A percentile compares a stretch with the other conserved stretches of the same genome.
These are phyloP conservation scores for Holacanthus passer DNA, from an alignment of 2,113 vertebrate species.

Conservation along the genomic window DNA sequence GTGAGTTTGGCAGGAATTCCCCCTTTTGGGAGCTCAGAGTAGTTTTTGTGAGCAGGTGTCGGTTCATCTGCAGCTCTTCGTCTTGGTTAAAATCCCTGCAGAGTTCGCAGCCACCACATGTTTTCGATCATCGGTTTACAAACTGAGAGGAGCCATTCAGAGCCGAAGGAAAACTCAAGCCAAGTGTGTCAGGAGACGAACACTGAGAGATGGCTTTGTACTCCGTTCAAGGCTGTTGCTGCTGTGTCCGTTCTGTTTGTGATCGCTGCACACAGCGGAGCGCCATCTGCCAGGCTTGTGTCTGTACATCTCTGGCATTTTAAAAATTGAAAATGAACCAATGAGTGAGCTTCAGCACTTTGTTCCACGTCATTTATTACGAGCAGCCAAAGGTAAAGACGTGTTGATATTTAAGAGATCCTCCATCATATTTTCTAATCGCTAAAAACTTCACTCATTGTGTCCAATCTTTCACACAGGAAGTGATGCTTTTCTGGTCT, in stretches of 20 bases:
- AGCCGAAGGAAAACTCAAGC: slow-evolving; percentile 21
- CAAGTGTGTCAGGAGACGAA: slow-evolving; percentile 41
- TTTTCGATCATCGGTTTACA: slow-evolving; percentile 51
- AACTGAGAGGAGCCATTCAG: slow-evolving; percentile 63
- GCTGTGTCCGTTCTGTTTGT: neutral
- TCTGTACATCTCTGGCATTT: neutral
- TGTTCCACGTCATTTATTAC: neutral
- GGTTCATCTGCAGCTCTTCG: slow-evolving; percentile 29
- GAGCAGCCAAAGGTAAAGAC: neutral
- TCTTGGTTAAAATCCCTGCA: slow-evolving; percentile 17
- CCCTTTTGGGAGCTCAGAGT: slow-evolving; percentile 17
- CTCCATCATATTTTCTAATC: too few species aligned
- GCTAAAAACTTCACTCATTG: too few species aligned
- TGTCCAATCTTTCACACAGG: too few species aligned
- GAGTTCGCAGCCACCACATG: slow-evolving; percentile 63
- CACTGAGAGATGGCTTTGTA: slow-evolving; percentile 55
- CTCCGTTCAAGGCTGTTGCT: slow-evolving; percentile 30
- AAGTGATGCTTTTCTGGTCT: neutral
- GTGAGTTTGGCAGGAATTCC: slow-evolving; percentile 17
- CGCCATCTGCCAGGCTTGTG: neutral
- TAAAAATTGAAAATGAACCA: neutral
- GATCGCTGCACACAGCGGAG: slow-evolving; percentile 2
- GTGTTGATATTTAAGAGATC: too few species aligned
- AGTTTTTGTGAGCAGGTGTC: slow-evolving; percentile 62
- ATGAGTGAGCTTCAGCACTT: neutral